Base-by-base conservation (phyloP, 2,888 invertebrate species). In the Lepetodrilus schrolli region DNA sequence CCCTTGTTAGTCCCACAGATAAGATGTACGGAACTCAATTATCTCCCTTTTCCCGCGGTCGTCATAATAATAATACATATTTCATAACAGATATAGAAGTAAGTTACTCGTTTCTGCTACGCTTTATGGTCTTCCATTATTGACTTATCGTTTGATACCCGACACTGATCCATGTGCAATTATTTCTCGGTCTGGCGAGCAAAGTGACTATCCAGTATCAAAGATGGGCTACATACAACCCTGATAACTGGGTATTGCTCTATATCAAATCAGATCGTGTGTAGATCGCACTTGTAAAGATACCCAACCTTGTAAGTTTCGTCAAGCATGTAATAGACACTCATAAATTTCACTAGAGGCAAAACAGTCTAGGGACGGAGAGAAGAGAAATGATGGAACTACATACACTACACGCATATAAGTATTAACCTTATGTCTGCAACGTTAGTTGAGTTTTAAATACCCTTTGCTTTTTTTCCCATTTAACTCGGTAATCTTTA, bases 81-180 rank as follows among this genome's bases (percentile, higher is more conserved):
- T 58, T 34, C 58, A 58, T 34, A 30, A 30, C 26, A 30, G 34
- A 58, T 30, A 58, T 30, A 58, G 17, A 58, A 30, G n/a, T 58
- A 58, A 58, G 21, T 58, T n/a, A 34, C 58, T 34, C 26, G 26
- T 17, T 58, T 17, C n/a, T 23, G 58, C 26, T n/a, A 58, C 34
- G 58, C 30, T 58, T 30, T 13, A 58, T 34, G 34, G 10, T 26
- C 34, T 58, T 58, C 58, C 34, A n/a, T 58, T 58, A 58, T 58
- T 58, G 26, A 26, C 58, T 58, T 34, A 58, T 58, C 58, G 43
- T 58, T 58, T 58, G 58, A 58, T 58, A 58, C 58, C 58, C 58
- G 13, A 58, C 34, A 58, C 30, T 1, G 17, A 4, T 17, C 58
- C 58, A 2, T 13, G 58, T 58, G 58, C 58, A n/a, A 58, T 58